These are phyloP conservation scores for Stenolophus ochropezus DNA, from an alignment of 2,888 invertebrate genomes.

Conservation along the genomic window DNA sequence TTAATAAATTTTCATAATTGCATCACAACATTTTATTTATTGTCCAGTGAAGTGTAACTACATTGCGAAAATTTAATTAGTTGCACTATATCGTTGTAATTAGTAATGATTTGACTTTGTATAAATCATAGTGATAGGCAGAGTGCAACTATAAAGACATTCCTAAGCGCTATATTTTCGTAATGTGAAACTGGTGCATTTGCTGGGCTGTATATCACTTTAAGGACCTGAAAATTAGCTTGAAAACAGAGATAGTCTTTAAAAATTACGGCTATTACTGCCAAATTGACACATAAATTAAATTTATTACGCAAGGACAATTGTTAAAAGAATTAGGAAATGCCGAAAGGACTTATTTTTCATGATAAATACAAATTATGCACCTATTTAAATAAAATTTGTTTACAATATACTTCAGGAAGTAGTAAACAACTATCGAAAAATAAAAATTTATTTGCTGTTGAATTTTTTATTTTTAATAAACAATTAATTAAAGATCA, in stretches of 20 bases:
- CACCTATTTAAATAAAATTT: too few relatives aligned
- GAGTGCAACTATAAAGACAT: conserved; percentile 25
- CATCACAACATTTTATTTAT: neutral
- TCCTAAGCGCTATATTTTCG: neutral
- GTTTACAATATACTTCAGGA: too few relatives aligned
- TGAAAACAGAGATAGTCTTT: neutral
- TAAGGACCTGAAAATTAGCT: neutral
- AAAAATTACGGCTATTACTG: neutral
- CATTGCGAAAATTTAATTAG: conserved; percentile 27
- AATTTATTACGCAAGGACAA: neutral
- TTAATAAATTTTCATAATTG: neutral
- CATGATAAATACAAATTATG: too few relatives aligned
- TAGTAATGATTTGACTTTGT: conserved; percentile 17
- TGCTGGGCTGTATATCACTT: conserved; percentile 6
- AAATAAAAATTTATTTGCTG: too few relatives aligned
- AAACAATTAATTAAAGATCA: too few relatives aligned
- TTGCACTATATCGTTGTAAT: conserved; percentile 15
- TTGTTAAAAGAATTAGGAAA: neutral
- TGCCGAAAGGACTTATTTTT: too few relatives aligned
- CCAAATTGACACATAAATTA: neutral
- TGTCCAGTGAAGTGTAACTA: neutral
- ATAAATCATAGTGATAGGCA: neutral
- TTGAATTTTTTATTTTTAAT: too few relatives aligned
- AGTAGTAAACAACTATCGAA: too few relatives aligned
- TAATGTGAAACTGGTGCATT: conserved; percentile 8